These are phyloP conservation scores for Hypocryptadius cinnamomeus DNA, from an alignment of 2,113 vertebrate genomes.

Conservation along the genomic window DNA sequence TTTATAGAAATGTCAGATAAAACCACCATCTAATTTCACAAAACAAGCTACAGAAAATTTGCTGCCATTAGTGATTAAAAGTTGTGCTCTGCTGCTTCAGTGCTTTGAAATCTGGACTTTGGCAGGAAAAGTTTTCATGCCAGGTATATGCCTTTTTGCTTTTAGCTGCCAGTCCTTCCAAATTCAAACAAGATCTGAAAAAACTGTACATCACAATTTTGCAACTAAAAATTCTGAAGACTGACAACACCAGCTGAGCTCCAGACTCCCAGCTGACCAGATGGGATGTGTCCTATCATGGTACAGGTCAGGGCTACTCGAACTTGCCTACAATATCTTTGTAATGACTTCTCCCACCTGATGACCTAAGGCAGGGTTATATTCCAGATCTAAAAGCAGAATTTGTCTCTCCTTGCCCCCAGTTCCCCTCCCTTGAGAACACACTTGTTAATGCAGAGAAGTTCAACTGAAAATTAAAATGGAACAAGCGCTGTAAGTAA, in stretches of 20 bases:
- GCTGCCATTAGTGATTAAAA: neutral
- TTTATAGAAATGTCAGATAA: neutral
- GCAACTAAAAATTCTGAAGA: neutral
- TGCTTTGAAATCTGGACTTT: neutral
- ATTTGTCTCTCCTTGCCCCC: neutral
- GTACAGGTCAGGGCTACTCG: neutral
- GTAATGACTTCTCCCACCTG: neutral
- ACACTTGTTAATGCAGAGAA: neutral
- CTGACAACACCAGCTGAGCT: neutral
- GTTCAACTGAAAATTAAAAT: neutral
- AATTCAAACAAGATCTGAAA: neutral
- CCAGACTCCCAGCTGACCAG: neutral
- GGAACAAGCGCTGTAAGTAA: neutral
- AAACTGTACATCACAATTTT: neutral
- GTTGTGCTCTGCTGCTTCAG: neutral
- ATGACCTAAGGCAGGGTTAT: neutral
- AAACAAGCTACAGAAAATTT: neutral
- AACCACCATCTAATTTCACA: neutral
- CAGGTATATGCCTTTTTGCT: neutral
- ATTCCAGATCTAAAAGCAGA: neutral
- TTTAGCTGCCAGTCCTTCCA: neutral
- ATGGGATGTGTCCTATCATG: rapidly evolving
- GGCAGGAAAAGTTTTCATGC: neutral
- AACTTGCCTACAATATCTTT: neutral
- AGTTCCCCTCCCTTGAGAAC: neutral